Base-by-base conservation (phyloP, 2,888 invertebrate genomes). In the Synanthedon formicaeformis region DNA sequence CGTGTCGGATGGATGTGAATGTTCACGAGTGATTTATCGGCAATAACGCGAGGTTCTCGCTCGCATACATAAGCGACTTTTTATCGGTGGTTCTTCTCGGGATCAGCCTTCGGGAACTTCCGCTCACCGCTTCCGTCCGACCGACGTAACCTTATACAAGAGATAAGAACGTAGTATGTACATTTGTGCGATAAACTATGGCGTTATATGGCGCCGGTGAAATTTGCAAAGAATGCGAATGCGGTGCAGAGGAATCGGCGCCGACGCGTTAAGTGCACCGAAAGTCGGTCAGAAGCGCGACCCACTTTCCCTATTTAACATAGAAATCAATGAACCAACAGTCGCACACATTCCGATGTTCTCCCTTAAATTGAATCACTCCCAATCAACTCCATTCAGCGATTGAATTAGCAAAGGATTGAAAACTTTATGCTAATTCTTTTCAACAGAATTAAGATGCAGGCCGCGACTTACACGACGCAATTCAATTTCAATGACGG, bases 301-400 rank as follows among this genome's bases (percentile, higher is more conserved):
- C 63, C 63, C 62, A 63, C 60, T 60, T 63, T 57, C 60, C 52
- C 60, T 57, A 60, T 60, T 62, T 63, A 60, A 62, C 58, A 63
- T 60, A 59, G 57, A 60, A 63, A 63, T 51, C 58, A 73, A 72
- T 65, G 50, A 54, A 67, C 40, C 61, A 53, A 45, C 13, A n/a
- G 45, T 2, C 13, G 45, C 45, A 6, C 45, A 45, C 45, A 45
- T 45, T 45, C 14, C 45, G 45, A 45, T 45, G 13, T 45, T 45
- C 6, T 45, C 45, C 45, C 34, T 34, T 16, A 16, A 16, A 16
- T 16, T 1, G 34, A 34, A 34, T 34, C 34, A 34, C 34, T 34
- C 34, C 34, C 34, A 34, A 34, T 34, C 34, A 34, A 34, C 34
- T 34, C 34, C 34, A 34, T 34, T 10, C 34, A 34, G 8, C 8